phyloP scores from a whole-genome alignment of 1,140 invertebrate genomes.

The Apocrypta bakeri region DNA sequence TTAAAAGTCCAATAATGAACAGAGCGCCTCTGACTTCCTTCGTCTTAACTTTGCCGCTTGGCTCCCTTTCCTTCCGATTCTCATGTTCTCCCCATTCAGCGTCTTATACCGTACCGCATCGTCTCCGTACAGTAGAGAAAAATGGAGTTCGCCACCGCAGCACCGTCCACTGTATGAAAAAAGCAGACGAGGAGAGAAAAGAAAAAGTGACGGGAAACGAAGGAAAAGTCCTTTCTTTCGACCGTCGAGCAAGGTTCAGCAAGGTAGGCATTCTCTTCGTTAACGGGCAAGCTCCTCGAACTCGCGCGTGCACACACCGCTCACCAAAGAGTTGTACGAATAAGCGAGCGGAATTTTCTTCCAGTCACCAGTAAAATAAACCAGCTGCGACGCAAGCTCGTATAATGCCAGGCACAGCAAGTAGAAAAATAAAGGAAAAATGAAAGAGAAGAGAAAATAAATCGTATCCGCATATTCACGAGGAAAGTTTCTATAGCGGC shows the following conservation, averaged over 20 bases:
- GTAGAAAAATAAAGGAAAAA: conserved; percentile 35
- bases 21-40: background rate
- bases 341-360: conserved; percentile 42
- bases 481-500: conserved; percentile 52
- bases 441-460: conserved; percentile 44
- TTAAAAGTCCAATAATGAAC: conserved; percentile 44
- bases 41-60: background rate
- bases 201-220: background rate
- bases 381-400: background rate
- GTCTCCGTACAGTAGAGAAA: background rate
- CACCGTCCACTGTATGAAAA: conserved; percentile 1
- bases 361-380: conserved; percentile 34
- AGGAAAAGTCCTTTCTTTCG: conserved; percentile 34
- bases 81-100: conserved; percentile 27
- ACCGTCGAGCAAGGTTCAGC: background rate
- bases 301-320: background rate
- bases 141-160: conserved; percentile 29
- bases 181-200: background rate
- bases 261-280: background rate
- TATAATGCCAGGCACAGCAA: background rate
- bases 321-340: conserved; percentile 41
- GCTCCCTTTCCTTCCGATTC: background rate
- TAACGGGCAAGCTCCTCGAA: background rate
- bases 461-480: conserved; percentile 55
- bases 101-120: background rate